Evolutionary conservation across 2,113 vertebrate genomes (phyloP), one percentile per base, ranked within the genome.

Genomic region (Dicentrarchus labrax): DNA sequence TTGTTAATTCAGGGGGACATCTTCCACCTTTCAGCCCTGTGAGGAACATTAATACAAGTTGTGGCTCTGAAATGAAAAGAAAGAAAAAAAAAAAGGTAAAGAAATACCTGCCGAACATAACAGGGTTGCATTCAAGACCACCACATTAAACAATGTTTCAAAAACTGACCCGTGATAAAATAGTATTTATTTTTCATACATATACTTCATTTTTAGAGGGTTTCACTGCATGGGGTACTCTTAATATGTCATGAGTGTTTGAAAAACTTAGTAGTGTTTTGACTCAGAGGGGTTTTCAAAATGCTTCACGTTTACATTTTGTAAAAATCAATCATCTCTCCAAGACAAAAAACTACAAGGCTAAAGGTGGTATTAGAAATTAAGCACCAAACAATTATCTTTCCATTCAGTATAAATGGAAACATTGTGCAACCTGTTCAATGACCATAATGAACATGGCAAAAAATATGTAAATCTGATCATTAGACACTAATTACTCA

Each of bases 391-490:
- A 94, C 92, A 87, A 90, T 93, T 90, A 56, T 81, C 86, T 79
- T 91, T 89, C 92, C 93, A 93, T 93, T 92, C 80, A 72, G 39
- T 89, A 82, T 15, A 90, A 94, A 94, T 92, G 91, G 92, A 93
- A 93, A 90, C 86, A 92, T 94, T 95, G 93, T 94, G 93, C 93
- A 94, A 94, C 91, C 91, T 91, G 92, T 93, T 93, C 93, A 93
- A 89, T 85, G 90, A 92, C 78, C 76, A 88, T 85, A 88, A 91
- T 90, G 88, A 93, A 92, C 89, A 93, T 86, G 89, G 92, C 64
- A 82, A 90, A 92, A 85, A 90, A 93, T 85, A 87, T 77, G 70
- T 86, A 84, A 91, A 92, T 91, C 86, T 87, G 84, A 90, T 92
- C 86, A 80, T 89, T 86, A 88, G 88, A 90, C 89, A 90, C 76